Evolutionary conservation across 2,888 invertebrate species (phyloP).

Genomic region (Apamea crenata): DNA sequence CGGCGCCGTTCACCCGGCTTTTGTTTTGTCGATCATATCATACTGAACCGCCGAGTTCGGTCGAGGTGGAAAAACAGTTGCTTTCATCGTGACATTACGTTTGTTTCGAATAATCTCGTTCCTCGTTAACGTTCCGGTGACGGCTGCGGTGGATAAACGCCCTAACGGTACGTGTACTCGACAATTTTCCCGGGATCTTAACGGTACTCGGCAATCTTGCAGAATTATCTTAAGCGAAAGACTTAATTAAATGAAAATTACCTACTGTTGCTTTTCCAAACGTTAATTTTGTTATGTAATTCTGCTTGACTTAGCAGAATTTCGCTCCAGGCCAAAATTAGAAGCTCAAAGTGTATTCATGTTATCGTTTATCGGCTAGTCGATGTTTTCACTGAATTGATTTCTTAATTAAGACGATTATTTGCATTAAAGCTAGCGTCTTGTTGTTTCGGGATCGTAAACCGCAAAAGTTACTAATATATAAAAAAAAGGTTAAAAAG

Average conservation of each 20-base stretch:
- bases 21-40: no score
- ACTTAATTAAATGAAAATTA: slow-evolving; percentile 50
- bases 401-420: neutral
- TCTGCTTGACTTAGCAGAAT: slow-evolving; percentile 23
- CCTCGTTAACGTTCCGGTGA: neutral
- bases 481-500: no score
- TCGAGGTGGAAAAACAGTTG: neutral
- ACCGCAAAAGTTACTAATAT: neutral
- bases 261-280: slow-evolving; percentile 17
- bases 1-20: no score
- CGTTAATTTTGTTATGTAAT: slow-evolving; percentile 22
- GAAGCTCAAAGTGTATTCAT: slow-evolving; percentile 15
- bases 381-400: slow-evolving; percentile 23
- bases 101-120: neutral
- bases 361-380: neutral
- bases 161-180: neutral
- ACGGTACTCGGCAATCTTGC: slow-evolving; percentile 14
- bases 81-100: neutral
- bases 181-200: slow-evolving; percentile 20
- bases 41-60: neutral
- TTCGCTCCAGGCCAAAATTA: slow-evolving; percentile 20
- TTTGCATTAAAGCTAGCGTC: neutral
- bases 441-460: neutral
- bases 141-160: neutral
- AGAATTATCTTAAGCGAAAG: slow-evolving; percentile 23